Evolutionary conservation across 2,888 invertebrate genomes (phyloP).

Genomic region (Norana najaformis): DNA sequence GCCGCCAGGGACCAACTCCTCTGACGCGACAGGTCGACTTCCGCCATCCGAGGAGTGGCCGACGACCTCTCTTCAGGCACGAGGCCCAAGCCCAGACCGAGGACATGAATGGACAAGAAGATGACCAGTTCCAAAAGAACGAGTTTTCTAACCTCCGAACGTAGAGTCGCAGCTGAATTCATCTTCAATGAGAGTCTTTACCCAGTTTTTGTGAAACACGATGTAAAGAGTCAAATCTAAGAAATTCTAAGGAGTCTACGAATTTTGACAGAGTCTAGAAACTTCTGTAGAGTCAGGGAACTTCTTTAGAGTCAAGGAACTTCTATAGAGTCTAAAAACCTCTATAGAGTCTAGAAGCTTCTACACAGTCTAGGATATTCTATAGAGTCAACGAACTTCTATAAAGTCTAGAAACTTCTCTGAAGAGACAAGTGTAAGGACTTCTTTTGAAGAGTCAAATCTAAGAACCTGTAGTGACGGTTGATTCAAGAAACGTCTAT

Average conservation of each 20-base stretch:
- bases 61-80: not conserved
- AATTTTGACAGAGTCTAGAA: no score
- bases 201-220: no score
- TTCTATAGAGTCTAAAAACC: no score
- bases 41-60: not conserved
- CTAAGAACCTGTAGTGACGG: not conserved
- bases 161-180: not conserved
- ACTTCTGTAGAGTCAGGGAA: not conserved
- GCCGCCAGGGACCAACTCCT: constrained; percentile 57
- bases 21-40: constrained; percentile 39
- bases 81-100: not conserved
- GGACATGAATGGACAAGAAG: not conserved
- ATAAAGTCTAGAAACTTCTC: not conserved
- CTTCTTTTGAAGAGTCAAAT: not conserved
- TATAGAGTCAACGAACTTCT: no score
- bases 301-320: not conserved
- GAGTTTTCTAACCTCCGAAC: not conserved
- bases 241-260: not conserved
- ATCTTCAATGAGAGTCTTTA: not conserved
- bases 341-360: not conserved
- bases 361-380: not conserved
- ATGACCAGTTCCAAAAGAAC: not conserved
- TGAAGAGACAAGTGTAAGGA: not conserved
- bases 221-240: not conserved
- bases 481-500: not conserved